Evolutionary conservation across 2,113 vertebrate species (phyloP), one percentile per base, ranked within the genome.

Genomic region (Lota lota): DNA sequence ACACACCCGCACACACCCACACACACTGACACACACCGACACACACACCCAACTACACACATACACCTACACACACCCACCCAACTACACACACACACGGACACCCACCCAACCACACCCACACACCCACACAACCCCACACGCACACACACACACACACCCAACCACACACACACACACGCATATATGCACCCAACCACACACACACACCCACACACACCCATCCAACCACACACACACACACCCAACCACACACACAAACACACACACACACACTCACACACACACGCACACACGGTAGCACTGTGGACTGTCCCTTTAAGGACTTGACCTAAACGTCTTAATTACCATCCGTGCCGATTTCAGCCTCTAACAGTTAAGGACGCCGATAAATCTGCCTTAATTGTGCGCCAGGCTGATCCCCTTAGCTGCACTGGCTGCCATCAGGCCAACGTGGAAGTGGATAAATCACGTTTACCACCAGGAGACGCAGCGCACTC

Each of bases 391-490:
- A 77, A 80, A 85, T 85, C 75, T 66, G 78, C 18, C 51, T 67
- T 83, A 86, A 84, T 82, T 84, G 81, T 76, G 60, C 75, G 76
- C 69, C 69, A 68, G 78, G 74, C 73, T 64, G 76, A 67, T 81
- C 54, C 36, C 67, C 60, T 21, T 67, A 69, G 75, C 72, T 64
- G 73, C 60, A 57, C 61, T 66, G 64, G 70, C 77, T 75, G 78
- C 70, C 70, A 70, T 53, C 71, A 67, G 69, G 76, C 72, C 78
- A 77, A 72, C 59, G 76, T 75, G 78, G 56, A 65, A 67, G 63
- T 57, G 77, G 76, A 89, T 85, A 85, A 86, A 88, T 87, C 85
- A 88, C 80, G 73, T 87, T 85, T 77, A 83, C 79, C 77, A 58
- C 79, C 58, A 67, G 75, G 72, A 79, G 73, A 82, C 69, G 72